Evolutionary conservation across 2,888 invertebrate genomes (phyloP), one percentile per base, ranked within the genome.

Genomic region (Graphium colonna): DNA sequence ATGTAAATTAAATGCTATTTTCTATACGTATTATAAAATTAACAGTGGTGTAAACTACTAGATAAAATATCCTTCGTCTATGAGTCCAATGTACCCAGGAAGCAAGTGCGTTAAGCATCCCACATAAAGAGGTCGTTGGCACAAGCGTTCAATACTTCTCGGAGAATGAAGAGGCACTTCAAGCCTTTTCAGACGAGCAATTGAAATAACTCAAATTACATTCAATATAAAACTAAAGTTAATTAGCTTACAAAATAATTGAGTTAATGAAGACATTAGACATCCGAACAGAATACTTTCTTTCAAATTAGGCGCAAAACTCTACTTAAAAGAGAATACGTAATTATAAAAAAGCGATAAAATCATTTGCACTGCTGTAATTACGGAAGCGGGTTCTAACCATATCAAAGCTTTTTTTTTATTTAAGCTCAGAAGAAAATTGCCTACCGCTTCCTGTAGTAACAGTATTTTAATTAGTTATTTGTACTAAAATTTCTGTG

Each of bases 41-140:
- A 36, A 36, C 13, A 26, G 12, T 46, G 18, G 38, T 46, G 15
- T 47, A 26, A 39, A 26, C 40, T 43, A 26, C 4, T 26, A 40
- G 46, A 47, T 36, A 47, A 21, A n/a, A 36, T 33, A 38, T 44
- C 38, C 31, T 39, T 28, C 26, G 17, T 48, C 43, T 53, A 43
- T 47, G 43, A 48, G 53, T 48, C 48, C 53, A 48, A 53, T 38
- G 41, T 51, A 55, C 45, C 41, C 77, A 77, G 77, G 80, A 79
- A 79, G 73, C 69, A 63, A 63, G 64, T 64, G 63, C 60, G 62
- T 71, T 69, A 65, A 64, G 64, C 51, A 73, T 75, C 70, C 69
- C 69, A 76, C 71, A 78, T 77, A 69, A 74, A 76, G 68, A 73
- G 82, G 77, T 75, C 81, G 61, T 78, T 79, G 78, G 60, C 78